Base-by-base conservation (phyloP, 2,797 vertebrate species). In the Alca torda region DNA sequence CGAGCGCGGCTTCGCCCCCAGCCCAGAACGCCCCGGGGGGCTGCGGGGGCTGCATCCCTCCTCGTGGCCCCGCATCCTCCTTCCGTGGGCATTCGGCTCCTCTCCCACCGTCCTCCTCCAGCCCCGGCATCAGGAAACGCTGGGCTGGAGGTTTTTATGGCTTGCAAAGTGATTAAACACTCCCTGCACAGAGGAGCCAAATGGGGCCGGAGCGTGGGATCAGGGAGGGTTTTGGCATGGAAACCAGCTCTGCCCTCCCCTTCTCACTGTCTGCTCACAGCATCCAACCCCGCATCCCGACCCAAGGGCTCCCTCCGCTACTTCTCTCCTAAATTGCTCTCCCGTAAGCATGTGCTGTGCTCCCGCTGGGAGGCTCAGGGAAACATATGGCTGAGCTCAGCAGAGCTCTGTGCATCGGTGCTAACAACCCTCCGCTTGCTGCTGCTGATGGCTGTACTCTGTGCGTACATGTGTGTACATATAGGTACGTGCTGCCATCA, bases 1-100 rank as follows among this genome's bases (percentile, higher is more conserved):
- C 0, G 3, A 56, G 5, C 7, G 1, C 1, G 4, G 61, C 69
- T 25, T 13, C 9, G 0, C 45, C 61, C 88, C 30, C 13, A 10
- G 76, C 79, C 57, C 35, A 57, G 83, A 72, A 7, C 4, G 5
- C 33, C 73, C 48, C 0, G 16, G 13, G 69, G 16, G 21, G 43
- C 80, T 26, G 35, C 0, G 2, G 39, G 20, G 8, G 77, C 82
- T 31, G 64, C 51, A 30, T 21, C 83, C 33, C 46, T 39, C 33
- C 45, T 63, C 0, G 1, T 2, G 3, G 30, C 25, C 48, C 46
- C 1, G 3, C 69, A 19, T 20, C 59, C 56, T 33, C 57, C 13
- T 53, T 5, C 17, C 0, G 0, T 43, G 70, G 68, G 56, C 15
- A 1, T 67, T 51, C 3, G 6, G 73, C 53, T 73, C 68, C n/a